Base-by-base conservation (phyloP, 2,888 invertebrate genomes). In the Drosophila diplacantha region DNA sequence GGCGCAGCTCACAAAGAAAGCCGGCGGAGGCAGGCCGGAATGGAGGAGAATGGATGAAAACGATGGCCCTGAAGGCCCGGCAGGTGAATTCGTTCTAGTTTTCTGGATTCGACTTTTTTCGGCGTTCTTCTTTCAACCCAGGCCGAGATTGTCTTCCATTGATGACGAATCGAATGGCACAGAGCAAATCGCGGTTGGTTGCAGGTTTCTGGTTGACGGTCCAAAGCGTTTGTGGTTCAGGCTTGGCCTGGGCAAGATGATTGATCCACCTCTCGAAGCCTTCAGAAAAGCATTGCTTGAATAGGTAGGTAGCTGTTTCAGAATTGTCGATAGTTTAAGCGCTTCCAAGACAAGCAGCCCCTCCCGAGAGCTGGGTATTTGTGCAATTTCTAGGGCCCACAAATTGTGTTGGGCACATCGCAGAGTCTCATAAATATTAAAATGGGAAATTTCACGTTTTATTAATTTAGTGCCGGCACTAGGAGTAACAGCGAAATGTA, bases 391-490 rank as follows among this genome's bases (percentile, higher is more conserved):
- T 16, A 9, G 31, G n/a, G 14, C 24, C 14, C 22, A 11, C 46
- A 47, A 70, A 46, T 54, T 24, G 16, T 44, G 66, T 34, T 31
- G 31, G 32, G 52, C 41, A 51, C 46, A 44, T 63, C 43, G 56
- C 65, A 29, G 59, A 76, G 73, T 69, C 81, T 83, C 85, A 83
- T 85, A 83, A 83, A 83, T 83, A 83, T 83, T 85, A 83, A 83
- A 83, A 83, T 83, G 83, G 72, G 66, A 73, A 84, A 85, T 83
- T 85, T 85, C 62, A 78, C 78, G 85, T 83, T 84, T 83, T 83
- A 83, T 83, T 83, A 79, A 79, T 82, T 79, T 79, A 82, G 80
- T 80, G 44, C 44, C 35, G 26, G 44, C 39, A 43, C 37, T 37
- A 53, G 24, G 37, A 39, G 43, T 53, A 44, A 41, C 46, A 52